Base-by-base conservation (phyloP, 2,113 vertebrate species). In the Paramormyrops kingsleyae region DNA sequence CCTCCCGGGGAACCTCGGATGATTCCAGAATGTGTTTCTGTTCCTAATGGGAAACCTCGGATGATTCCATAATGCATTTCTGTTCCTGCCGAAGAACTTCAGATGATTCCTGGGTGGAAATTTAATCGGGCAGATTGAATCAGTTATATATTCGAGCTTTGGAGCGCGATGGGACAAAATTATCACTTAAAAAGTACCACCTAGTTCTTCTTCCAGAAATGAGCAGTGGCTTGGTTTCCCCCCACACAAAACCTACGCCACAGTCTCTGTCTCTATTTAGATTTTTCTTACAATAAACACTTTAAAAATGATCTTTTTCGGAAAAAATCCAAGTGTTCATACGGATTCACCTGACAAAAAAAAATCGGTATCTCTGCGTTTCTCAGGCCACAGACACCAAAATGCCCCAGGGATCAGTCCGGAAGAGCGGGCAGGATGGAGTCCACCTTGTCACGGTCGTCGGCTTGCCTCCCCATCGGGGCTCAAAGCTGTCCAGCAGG, bases 51-150 rank as follows among this genome's bases (percentile, higher is more conserved):
- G 12, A 3, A 52, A 52, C 50, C 50, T 52, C 13, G 4, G 13
- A 52, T 52, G 13, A 15, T 15, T 52, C 50, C 50, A 1, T 15
- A 52, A 17, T 17, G 50, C 1, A 1, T 52, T 52, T 17, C 50
- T 15, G 12, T 50, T 50, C 49, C 49, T 50, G 0, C 49, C 2
- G 47, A 5, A 27, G 88, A 80, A n/a, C n/a, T n/a, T 56, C 53
- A 56, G 1, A 56, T 7, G 1, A 56, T 56, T 56, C 53, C 53
- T 24, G 56, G 46, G 19, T 27, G 50, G 47, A 47, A 53, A 66
- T 46, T 89, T 59, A 83, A 83, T 62, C 19, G 87, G 83, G 83
- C 74, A 88, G 27, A 87, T 42, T 87, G 31, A 59, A 53, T 87
- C 50, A 21, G 15, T 35, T 50, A 35, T 53, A 90, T 89, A 17